phyloP scores from a whole-genome alignment of 2,113 vertebrate species.

The Corvus moneduloides region DNA sequence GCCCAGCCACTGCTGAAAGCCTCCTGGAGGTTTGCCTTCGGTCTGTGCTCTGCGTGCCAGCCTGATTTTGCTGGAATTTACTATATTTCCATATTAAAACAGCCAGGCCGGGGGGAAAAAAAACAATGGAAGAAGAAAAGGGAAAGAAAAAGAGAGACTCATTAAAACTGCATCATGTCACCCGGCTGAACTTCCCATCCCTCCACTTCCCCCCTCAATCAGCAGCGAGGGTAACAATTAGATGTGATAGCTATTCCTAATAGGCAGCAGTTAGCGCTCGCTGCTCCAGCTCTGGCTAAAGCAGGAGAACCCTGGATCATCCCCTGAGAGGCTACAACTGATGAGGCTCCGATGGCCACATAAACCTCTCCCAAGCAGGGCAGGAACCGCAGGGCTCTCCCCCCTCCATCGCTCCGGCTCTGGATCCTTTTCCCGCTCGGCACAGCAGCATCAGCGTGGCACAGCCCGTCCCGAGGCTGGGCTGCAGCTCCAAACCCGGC shows the following conservation, averaged over 20 bases:
- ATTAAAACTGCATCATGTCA: conserved; percentile 63
- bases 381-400: background rate
- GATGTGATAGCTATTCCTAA: conserved; percentile 35
- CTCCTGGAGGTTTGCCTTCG: conserved; percentile 7
- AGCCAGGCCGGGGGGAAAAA: background rate
- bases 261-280: background rate
- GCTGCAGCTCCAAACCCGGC: background rate
- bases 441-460: conserved; percentile 45
- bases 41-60: background rate
- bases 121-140: background rate
- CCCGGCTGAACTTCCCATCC: conserved; percentile 55
- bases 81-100: conserved; percentile 45
- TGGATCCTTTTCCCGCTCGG: background rate
- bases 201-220: conserved; percentile 50
- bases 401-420: background rate
- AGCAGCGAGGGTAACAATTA: conserved; percentile 37
- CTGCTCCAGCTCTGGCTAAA: background rate
- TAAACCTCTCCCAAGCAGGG: background rate
- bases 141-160: conserved; percentile 39
- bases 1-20: conserved; percentile 6
- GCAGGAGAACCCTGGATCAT: background rate
- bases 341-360: background rate
- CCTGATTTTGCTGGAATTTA: conserved; percentile 32
- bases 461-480: background rate
- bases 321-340: background rate